Evolutionary conservation across 2,888 invertebrate genomes (phyloP), one percentile per base, ranked within the genome.

Genomic region (Drosophila subsilvestris): DNA sequence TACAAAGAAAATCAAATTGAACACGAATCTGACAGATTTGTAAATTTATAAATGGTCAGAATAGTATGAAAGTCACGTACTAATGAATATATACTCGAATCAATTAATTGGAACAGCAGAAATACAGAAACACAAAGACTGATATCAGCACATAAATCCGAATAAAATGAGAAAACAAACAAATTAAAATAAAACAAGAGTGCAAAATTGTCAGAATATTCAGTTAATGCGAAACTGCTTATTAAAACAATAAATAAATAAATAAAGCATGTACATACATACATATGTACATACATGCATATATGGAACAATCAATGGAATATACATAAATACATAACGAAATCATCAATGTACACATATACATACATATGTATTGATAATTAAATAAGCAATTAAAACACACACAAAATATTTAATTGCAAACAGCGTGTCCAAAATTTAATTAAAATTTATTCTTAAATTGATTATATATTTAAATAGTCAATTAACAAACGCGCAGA

Each of bases 391-490:
- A 73, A 73, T 74, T 60, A 78, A 47, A 44, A 45, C 32, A 56
- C 32, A 56, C 42, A 54, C 44, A 63, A 57, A 63, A 67, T 25
- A 61, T 63, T 71, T 50, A 70, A 75, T 63, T 70, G 32, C 25
- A 29, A 54, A 44, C 32, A 50, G 25, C 58, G 53, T 55, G 47
- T 25, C 22, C 10, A 48, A 48, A 42, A 66, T 68, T 75, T 60
- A 65, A 75, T 80, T 78, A 73, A 74, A 69, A 59, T 56, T 56
- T 47, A 17, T 45, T 59, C 54, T 62, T 62, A 57, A 55, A 74
- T 68, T 70, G 61, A 67, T 65, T 63, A 66, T 69, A 65, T 76
- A 69, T 78, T 83, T 74, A 66, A 76, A 78, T 55, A 66, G 56
- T 71, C 56, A 63, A 86, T 80, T 78, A 75, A 37, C 63, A 71